Conservation (phyloP, 2,888 invertebrate species). For the Cheilosia scutellata region DNA sequence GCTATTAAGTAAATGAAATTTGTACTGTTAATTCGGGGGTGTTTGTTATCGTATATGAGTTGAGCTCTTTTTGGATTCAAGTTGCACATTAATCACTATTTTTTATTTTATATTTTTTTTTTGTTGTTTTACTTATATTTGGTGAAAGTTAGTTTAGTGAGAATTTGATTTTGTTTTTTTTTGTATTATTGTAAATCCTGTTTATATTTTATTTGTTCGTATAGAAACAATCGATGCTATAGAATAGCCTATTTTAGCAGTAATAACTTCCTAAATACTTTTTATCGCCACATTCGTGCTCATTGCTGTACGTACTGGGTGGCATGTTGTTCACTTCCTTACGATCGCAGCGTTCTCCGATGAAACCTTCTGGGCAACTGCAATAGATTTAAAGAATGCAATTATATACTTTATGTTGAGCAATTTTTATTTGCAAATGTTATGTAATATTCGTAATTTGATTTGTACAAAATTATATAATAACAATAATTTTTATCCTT, state of each 20-base stretch:
- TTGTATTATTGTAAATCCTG: slow-evolving; percentile 33
- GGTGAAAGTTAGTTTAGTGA: slow-evolving; percentile 70
- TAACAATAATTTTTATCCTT: neutral
- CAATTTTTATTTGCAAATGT: no score
- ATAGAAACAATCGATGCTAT: slow-evolving; percentile 82
- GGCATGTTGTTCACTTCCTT: slow-evolving; percentile 81
- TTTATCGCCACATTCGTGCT: slow-evolving; percentile 82
- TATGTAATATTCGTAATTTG: no score
- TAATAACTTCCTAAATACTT: slow-evolving; percentile 84
- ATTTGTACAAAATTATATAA: no score
- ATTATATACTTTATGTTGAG: neutral
- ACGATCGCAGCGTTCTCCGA: slow-evolving; percentile 83
- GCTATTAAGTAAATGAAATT: slow-evolving; percentile 73
- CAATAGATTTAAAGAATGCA: slow-evolving; percentile 69
- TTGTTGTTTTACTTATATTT: slow-evolving; percentile 47
- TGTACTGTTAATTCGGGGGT: slow-evolving; percentile 76
- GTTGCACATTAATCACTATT: slow-evolving; percentile 66
- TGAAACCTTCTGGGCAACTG: slow-evolving; percentile 83
- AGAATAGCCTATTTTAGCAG: slow-evolving; percentile 85
- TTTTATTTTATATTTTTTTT: neutral
- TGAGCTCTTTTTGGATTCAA: slow-evolving; percentile 68
- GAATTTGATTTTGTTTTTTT: slow-evolving; percentile 49
- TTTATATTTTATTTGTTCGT: slow-evolving; percentile 20
- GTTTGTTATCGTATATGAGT: slow-evolving; percentile 64
- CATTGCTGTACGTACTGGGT: slow-evolving; percentile 84